Base-by-base conservation (phyloP, 1,140 invertebrate genomes). In the Fopius arisanus region DNA sequence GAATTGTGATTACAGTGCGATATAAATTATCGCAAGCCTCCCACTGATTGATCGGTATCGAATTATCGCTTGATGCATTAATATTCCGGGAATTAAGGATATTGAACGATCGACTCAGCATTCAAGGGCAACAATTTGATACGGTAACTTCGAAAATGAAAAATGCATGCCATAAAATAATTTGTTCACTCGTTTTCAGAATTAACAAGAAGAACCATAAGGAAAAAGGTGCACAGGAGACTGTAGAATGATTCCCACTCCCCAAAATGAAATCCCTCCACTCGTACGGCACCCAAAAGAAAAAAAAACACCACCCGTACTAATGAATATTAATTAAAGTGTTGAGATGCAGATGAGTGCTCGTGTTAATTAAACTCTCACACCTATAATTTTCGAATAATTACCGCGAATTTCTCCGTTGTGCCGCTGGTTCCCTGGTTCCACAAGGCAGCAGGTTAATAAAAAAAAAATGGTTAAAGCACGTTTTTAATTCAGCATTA, bases 351-450 rank as follows among this genome's bases (percentile, higher is more conserved):
- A 59, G 54, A 23, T 59, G 54, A 59, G 19, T 59, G 54, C 10
- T 26, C 23, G 54, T 28, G 54, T 59, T 59, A 59, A 59, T 59
- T 28, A 59, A 59, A 66, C 59, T 26, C 31, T 72, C 70, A 72
- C 70, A 66, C 69, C 69, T 63, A 70, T 70, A 62, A 70, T 66
- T 16, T 66, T 16, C 63, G 79, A 75, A 84, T 84, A 84, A 83
- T 87, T 87, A 86, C 85, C 85, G 84, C 84, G 83, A 87, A 86
- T 80, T 87, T 87, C 76, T 87, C 85, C 73, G 80, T 80, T 70
- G 79, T 74, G 78, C 48, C 84, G 74, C 84, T 83, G 79, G 80
- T 76, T 75, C 79, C 80, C 83, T 86, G 78, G 74, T 81, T 79
- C 79, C 79, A 66, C 63, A 76, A 78, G 77, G 80, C 81, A 84